Conservation (phyloP, 1,140 invertebrate species). For the Fopius arisanus region DNA sequence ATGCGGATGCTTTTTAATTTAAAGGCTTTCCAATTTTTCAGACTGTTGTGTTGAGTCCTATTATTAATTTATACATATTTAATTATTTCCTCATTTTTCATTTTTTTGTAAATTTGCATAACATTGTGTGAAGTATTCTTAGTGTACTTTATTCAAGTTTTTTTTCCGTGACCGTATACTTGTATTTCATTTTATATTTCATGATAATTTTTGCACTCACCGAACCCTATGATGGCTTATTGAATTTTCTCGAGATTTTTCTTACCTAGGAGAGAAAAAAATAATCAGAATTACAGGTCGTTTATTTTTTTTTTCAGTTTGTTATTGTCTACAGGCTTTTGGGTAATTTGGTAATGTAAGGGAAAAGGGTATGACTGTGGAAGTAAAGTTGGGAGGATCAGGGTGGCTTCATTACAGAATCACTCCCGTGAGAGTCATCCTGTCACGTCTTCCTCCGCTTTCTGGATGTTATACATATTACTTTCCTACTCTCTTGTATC, state of each 20-base stretch:
- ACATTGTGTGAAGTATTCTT: no score
- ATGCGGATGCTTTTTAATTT: no score
- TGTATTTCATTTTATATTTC: no score
- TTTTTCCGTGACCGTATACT: no score
- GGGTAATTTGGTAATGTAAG: slow-evolving; percentile 46
- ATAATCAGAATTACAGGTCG: not conserved
- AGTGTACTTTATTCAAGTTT: no score
- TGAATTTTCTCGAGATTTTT: not conserved
- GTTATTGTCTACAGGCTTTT: not conserved
- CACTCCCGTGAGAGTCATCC: slow-evolving; percentile 51
- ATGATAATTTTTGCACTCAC: no score
- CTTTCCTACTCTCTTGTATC: slow-evolving; percentile 22
- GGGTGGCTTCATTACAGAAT: slow-evolving; percentile 55
- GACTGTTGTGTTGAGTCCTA: no score
- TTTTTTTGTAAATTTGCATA: no score
- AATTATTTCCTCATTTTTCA: no score
- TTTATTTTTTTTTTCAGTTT: not conserved
- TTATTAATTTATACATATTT: no score
- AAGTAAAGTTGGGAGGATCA: slow-evolving; percentile 15
- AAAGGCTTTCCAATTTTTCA: no score
- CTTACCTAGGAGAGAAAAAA: slow-evolving; percentile 29
- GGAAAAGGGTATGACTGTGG: not conserved
- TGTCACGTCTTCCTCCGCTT: slow-evolving; percentile 46
- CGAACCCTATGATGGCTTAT: no score
- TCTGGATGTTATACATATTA: slow-evolving; percentile 40